Base-by-base conservation (phyloP, 64 coral and sea anemone species). In the Astreopora myriophthalma region DNA sequence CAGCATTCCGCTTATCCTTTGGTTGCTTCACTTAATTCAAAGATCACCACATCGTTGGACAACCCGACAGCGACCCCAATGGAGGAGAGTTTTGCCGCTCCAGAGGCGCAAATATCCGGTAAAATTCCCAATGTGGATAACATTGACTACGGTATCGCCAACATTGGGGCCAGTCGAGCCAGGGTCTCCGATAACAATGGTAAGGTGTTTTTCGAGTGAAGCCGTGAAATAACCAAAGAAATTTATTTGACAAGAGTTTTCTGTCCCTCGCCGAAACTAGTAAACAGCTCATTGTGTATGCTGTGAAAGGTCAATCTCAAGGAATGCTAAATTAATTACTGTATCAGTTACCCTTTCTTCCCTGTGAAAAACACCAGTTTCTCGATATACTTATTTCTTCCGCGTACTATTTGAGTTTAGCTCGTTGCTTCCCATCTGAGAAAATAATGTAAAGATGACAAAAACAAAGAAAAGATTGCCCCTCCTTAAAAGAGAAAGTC, bases 1-100 rank as follows among this genome's bases (percentile, higher is more conserved):
- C 79, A 83, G 57, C 79, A 83, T 58, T 83, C 79, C 27, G 55
- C 79, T 38, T 52, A 83, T 37, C 79, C 79, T 35, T 32, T 83
- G 1, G 37, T 57, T 83, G 79, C 52, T 2, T 83, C 79, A 22
- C 22, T 83, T 2, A 83, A 83, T 34, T 63, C 79, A 83, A 62
- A 83, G 10, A 37, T 83, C 52, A 83, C 79, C 29, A 10, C 55
- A 16, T 78, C 75, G 17, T 51, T 29, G 24, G 75, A 78, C 7
- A 83, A 5, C 34, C 2, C 49, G 5, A 55, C 36, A 63, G 79
- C n/a, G 30, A 83, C 29, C 1, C 57, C 33, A 36, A 83, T 8
- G 31, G 28, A 63, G 6, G 79, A 83, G 0, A 83, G 1, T 10
- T 83, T 83, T 25, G 22, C 11, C 8, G 38, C 17, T 83, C 55